Evolutionary conservation across 2,797 vertebrate genomes (phyloP).

Genomic region (Cirrhinus mrigala): DNA sequence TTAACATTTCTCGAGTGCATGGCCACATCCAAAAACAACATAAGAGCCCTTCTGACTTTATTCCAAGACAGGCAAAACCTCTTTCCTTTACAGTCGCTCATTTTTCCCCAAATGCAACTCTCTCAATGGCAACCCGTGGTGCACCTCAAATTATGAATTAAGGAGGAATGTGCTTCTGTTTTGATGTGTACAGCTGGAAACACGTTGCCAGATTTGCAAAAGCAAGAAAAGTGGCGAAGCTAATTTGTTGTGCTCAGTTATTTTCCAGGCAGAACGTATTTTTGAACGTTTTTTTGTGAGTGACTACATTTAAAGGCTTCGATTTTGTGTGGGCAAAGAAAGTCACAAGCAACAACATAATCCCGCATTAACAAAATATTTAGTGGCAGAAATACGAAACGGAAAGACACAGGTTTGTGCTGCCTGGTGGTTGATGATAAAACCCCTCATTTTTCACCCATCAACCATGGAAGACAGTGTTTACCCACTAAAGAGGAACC

Average conservation of each 20-base stretch:
- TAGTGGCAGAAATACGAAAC: constrained; percentile 11
- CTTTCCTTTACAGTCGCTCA: not conserved
- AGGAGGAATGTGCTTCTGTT: not conserved
- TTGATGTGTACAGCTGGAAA: not conserved
- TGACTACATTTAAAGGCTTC: constrained; percentile 47
- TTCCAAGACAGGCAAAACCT: not conserved
- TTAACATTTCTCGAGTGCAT: not conserved
- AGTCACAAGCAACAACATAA: constrained; percentile 35
- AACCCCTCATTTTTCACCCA: constrained; percentile 23
- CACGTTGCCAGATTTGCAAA: constrained; percentile 14
- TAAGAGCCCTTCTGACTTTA: not conserved
- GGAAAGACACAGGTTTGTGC: not conserved
- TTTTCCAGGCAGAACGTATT: constrained; percentile 31
- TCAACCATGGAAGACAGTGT: constrained; percentile 23
- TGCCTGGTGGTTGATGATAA: constrained; percentile 50
- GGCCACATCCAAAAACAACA: not conserved
- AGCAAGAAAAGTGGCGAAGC: constrained; percentile 12
- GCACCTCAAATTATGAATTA: constrained; percentile 5
- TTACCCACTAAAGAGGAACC: constrained; percentile 48
- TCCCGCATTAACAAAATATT: constrained; percentile 22
- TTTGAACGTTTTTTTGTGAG: constrained; percentile 18
- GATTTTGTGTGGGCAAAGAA: constrained; percentile 30
- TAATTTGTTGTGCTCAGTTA: not conserved
- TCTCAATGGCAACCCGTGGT: constrained; percentile 10
- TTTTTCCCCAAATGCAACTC: not conserved